These are phyloP conservation scores for Peucedramus taeniatus DNA, from an alignment of 2,113 vertebrate genomes.

Conservation along the genomic window DNA sequence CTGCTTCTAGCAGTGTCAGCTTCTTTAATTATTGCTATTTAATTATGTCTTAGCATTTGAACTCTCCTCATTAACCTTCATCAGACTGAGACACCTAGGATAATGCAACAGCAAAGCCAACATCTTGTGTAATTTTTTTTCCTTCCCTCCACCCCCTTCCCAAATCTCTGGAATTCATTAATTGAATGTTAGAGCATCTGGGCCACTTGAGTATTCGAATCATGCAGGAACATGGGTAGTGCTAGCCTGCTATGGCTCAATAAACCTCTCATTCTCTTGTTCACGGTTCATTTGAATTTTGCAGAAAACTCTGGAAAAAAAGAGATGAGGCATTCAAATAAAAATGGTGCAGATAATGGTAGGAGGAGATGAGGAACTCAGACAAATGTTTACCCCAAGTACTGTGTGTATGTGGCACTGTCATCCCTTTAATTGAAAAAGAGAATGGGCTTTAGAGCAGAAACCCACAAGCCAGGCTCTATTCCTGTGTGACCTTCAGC, in stretches of 20 bases:
- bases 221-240: constrained; percentile 56
- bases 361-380: constrained; percentile 60
- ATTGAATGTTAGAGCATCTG: constrained; percentile 65
- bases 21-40: constrained; percentile 69
- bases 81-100: constrained; percentile 49
- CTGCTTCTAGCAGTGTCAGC: constrained; percentile 39
- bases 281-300: constrained; percentile 70
- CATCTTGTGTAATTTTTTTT: constrained; percentile 36
- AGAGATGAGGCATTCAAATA: constrained; percentile 39
- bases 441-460: constrained; percentile 37
- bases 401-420: constrained; percentile 11
- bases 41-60: constrained; percentile 64
- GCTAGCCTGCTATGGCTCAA: constrained; percentile 62
- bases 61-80: constrained; percentile 70
- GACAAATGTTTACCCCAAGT: constrained; percentile 61
- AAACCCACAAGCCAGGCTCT: background rate
- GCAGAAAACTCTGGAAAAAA: constrained; percentile 49
- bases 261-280: constrained; percentile 63
- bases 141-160: background rate
- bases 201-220: constrained; percentile 62
- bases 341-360: constrained; percentile 57
- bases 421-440: constrained; percentile 45
- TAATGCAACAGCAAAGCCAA: constrained; percentile 46
- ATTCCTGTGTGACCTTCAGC: constrained; percentile 50
- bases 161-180: constrained; percentile 57